Evolutionary conservation across 2,888 invertebrate species (phyloP), one percentile per base, ranked within the genome.

Genomic region (Eucera pruinosa): DNA sequence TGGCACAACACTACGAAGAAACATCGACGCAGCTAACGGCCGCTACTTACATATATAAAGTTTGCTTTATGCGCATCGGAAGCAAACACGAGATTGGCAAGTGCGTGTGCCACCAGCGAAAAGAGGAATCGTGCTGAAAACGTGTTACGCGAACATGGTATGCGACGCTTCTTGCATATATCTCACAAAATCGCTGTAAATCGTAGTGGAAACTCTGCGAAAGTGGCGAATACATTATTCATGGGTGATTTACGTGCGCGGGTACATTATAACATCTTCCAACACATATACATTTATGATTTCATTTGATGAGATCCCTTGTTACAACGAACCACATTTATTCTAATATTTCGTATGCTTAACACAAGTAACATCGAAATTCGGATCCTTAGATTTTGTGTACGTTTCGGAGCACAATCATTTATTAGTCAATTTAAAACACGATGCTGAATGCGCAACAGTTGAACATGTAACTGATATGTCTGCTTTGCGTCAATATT

Each of bases 61-160:
- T 7, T n/a, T 11, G 57, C 41, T 60, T n/a, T 66, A 65, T 39
- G 55, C 67, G 50, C 54, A 41, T 66, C 66, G 61, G n/a, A 62
- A 62, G 20, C 61, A 72, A 41, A 55, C 79, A 66, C 76, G 82
- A 76, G 72, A 67, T 55, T 67, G 52, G 47, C 50, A 30, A 43
- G 76, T 77, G 82, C 82, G 69, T 80, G 82, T 69, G 82, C 76
- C 39, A 15, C 18, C n/a, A 11, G 4, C 41, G 15, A 23, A 52
- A 55, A 69, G 39, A 50, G 50, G 64, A 60, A 52, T 33, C 54
- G 52, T 18, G 48, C 62, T 20, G 60, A 72, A 47, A 62, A 58
- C 64, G 70, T 27, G 78, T 50, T 80, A 65, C 52, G 62, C 45
- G 64, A 58, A 58, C 71, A 41, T 23, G 58, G 64, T 52, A 47